Evolutionary conservation across 2,888 invertebrate species (phyloP).

Genomic region (Epirrita christyi): DNA sequence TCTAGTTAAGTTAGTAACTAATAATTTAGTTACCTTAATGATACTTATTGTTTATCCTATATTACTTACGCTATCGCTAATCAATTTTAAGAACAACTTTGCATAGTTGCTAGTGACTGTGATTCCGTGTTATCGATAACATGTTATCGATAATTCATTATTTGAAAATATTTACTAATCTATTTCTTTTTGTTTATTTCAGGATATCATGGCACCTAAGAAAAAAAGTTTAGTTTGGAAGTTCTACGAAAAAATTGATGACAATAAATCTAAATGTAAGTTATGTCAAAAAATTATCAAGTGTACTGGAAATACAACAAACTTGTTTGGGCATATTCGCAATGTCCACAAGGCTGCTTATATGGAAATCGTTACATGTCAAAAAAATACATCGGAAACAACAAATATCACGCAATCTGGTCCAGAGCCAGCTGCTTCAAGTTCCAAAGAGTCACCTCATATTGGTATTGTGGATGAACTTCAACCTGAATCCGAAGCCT

Average conservation of each 20-base stretch:
- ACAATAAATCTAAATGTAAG: conserved; percentile 36
- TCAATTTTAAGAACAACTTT: no score
- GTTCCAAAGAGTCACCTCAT: no score
- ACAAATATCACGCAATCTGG: conserved; percentile 33
- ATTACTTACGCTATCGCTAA: no score
- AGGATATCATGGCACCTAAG: conserved; percentile 20
- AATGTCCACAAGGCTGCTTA: conserved; percentile 40
- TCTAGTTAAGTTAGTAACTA: no score
- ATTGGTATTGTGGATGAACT: conserved; percentile 30
- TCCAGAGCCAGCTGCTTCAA: no score
- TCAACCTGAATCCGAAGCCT: conserved; percentile 22
- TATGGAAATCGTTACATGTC: conserved; percentile 35
- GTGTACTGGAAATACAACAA: conserved; percentile 41
- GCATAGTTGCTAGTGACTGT: no score
- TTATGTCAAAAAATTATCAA: conserved; percentile 42
- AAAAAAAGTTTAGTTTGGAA: conserved; percentile 29
- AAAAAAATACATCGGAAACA: conserved; percentile 37
- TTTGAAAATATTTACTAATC: no score
- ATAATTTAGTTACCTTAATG: no score
- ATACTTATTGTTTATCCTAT: no score
- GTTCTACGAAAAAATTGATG: conserved; percentile 33
- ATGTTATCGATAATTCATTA: no score
- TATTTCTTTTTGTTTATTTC: no score
- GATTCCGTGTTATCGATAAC: no score
- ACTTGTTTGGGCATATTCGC: conserved; percentile 36